phyloP scores from a whole-genome alignment of 2,113 vertebrate species.

The Proterorhinus semilunaris region DNA sequence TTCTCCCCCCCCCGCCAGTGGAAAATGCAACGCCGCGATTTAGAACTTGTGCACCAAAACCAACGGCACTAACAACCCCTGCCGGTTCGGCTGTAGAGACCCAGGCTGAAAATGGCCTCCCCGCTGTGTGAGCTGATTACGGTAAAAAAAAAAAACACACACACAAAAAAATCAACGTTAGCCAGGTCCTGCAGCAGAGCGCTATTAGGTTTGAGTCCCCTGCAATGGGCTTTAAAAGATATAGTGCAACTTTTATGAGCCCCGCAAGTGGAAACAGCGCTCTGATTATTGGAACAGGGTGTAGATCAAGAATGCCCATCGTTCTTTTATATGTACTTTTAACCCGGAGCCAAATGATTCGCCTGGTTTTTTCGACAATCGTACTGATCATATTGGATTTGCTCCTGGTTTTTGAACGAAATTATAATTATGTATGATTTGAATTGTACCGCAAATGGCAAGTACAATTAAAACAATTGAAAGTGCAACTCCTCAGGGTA shows the following conservation, averaged over 20 bases:
- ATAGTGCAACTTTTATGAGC: constrained; percentile 20
- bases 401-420: no score
- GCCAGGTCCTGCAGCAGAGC: constrained; percentile 37
- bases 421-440: no score
- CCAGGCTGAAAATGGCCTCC: constrained; percentile 32
- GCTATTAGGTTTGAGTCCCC: constrained; percentile 19
- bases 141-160: constrained; percentile 3
- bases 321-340: neutral
- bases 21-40: constrained; percentile 55
- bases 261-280: constrained; percentile 17
- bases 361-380: no score
- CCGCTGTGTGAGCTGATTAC: constrained; percentile 53
- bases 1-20: constrained; percentile 40
- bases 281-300: neutral
- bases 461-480: no score
- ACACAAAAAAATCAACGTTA: constrained; percentile 44
- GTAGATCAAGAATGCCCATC: neutral
- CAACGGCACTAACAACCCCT: constrained; percentile 46
- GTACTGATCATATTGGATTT: no score
- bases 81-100: constrained; percentile 42
- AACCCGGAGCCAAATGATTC: neutral
- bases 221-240: constrained; percentile 24
- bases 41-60: constrained; percentile 53
- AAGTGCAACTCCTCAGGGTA: no score
- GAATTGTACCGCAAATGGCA: no score